Percentiles rank a stretch among this genome's conserved stretches.
phyloP scores from a whole-genome alignment of 64 coral and sea anemone species.

The Montipora foliosa region DNA sequence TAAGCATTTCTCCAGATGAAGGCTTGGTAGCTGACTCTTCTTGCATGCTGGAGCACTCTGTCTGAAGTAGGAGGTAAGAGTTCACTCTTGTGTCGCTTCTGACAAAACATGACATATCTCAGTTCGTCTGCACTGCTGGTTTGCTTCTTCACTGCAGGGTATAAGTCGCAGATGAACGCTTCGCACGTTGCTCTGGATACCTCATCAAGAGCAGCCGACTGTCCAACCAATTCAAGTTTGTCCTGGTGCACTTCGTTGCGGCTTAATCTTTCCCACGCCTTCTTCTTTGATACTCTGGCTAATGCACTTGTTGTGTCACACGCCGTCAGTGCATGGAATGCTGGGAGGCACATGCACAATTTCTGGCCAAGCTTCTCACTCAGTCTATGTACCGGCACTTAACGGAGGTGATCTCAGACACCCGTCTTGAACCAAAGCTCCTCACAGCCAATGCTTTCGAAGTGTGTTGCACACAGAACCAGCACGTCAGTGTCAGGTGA shows the following conservation, averaged over 20 bases:
- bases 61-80: too few relatives aligned
- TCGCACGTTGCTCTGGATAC: conserved; percentile 6
- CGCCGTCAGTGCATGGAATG: conserved; percentile 56
- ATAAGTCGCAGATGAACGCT: conserved; percentile 38
- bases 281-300: conserved; percentile 54
- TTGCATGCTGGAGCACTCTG: too few relatives aligned
- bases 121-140: background rate
- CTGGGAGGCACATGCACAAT: conserved; percentile 42
- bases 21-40: too few relatives aligned
- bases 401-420: conserved; percentile 37
- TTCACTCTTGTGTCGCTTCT: too few relatives aligned
- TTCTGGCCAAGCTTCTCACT: background rate
- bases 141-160: conserved; percentile 23
- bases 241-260: conserved; percentile 53
- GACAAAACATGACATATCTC: too few relatives aligned
- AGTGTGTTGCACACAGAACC: conserved; percentile 6
- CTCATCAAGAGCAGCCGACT: background rate
- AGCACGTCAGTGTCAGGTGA: conserved; percentile 60
- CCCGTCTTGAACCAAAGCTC: conserved; percentile 34
- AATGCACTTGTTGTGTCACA: conserved; percentile 52
- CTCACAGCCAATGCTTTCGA: background rate
- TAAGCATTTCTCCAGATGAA: too few relatives aligned
- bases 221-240: conserved; percentile 29
- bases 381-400: conserved; percentile 22
- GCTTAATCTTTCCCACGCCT: conserved; percentile 4